These are phyloP conservation scores for Coelopa pilipes DNA, from an alignment of 2,888 invertebrate species.

Conservation along the genomic window DNA sequence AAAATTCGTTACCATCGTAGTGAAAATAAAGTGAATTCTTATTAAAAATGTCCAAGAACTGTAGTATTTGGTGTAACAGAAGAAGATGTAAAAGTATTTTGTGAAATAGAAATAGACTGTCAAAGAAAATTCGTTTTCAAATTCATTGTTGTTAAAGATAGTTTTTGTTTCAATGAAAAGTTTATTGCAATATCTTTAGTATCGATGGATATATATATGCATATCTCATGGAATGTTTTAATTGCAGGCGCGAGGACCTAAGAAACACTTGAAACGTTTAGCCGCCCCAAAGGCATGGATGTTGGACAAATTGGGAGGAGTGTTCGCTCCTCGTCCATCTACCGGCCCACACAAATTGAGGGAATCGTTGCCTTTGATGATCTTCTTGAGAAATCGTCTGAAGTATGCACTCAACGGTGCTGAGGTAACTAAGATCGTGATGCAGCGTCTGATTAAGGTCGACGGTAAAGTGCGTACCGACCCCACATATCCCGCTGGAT, in stretches of 20 bases:
- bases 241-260: conserved; percentile 94
- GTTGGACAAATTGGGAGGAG: conserved; percentile 99
- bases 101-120: background rate
- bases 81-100: background rate
- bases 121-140: background rate
- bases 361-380: conserved; percentile 95
- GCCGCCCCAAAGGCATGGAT: conserved; percentile 99
- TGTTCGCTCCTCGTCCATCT: conserved; percentile 96
- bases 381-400: conserved; percentile 96
- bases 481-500: conserved; percentile 96
- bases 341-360: conserved; percentile 98
- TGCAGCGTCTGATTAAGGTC: conserved; percentile 97
- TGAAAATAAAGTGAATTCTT: conserved; percentile 42
- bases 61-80: too few species aligned
- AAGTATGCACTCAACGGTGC: conserved; percentile 97
- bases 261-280: conserved; percentile 99
- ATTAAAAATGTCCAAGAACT: conserved; percentile 25
- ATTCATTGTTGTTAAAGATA: background rate
- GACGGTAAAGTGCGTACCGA: conserved; percentile 99
- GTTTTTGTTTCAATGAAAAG: background rate
- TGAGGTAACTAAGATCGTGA: conserved; percentile 97
- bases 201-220: background rate
- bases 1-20: conserved; percentile 57
- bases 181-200: background rate
- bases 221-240: conserved; percentile 20